These are phyloP conservation scores for Aphelocoma californica DNA, from an alignment of 2,797 vertebrate genomes.

Conservation along the genomic window DNA sequence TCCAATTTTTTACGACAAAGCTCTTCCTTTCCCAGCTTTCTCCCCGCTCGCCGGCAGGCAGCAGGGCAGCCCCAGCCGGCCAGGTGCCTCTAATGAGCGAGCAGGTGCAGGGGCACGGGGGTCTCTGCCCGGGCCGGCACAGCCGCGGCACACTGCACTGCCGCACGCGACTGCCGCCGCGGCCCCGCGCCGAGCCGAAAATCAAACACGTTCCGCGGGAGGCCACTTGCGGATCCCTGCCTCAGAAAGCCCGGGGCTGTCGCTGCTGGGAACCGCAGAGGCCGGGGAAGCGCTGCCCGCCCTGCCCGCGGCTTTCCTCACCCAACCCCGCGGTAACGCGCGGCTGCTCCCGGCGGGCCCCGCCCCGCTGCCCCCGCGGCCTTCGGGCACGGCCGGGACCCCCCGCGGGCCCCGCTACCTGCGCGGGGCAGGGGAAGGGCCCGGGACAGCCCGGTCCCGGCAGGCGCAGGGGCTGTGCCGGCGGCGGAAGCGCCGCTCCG, in stretches of 20 bases:
- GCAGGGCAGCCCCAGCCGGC: neutral
- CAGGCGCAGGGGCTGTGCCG: neutral
- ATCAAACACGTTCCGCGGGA: rapidly evolving
- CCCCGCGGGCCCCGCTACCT: neutral
- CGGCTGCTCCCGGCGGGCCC: neutral
- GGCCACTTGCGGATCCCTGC: rapidly evolving
- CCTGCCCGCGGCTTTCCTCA: neutral
- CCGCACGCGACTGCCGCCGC: too few species aligned
- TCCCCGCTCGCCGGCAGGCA: neutral
- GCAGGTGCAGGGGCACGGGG: neutral
- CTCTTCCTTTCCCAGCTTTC: neutral
- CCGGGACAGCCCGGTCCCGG: neutral
- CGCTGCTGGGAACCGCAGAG: neutral
- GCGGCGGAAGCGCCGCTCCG: neutral
- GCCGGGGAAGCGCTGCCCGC: neutral
- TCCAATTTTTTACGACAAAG: neutral
- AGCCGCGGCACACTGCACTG: too few species aligned
- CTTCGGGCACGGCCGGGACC: neutral
- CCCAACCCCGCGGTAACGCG: neutral
- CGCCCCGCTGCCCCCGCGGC: neutral
- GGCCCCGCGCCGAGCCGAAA: rapidly evolving
- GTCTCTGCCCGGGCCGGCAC: neutral
- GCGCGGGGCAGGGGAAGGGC: neutral
- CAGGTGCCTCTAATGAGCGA: rapidly evolving
- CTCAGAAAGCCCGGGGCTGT: neutral